phyloP scores from a whole-genome alignment of 92 coral and sea anemone genomes.

The Anthopleura xanthogrammica region DNA sequence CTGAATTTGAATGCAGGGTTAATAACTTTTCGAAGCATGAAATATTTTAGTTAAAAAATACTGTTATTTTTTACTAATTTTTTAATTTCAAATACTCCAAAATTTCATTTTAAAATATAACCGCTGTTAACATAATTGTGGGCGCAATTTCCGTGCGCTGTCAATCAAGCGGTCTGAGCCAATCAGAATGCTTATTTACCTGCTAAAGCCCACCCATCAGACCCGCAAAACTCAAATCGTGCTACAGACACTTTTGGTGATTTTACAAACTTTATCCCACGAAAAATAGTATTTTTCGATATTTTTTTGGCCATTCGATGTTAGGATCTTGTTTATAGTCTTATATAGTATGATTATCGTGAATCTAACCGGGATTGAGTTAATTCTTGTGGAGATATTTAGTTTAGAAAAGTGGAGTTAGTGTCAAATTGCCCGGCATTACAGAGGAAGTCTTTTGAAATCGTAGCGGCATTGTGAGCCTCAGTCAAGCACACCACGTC shows the following conservation, averaged over 20 bases:
- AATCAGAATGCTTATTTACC: conserved; percentile 66
- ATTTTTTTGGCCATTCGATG: neutral
- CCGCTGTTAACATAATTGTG: conserved; percentile 56
- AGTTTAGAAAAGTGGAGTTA: conserved; percentile 41
- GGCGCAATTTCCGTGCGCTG: conserved; percentile 39
- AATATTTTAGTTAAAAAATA: neutral
- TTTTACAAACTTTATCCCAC: conserved; percentile 34
- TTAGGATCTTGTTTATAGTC: conserved; percentile 35
- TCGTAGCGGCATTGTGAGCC: conserved; percentile 80
- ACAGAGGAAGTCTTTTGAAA: conserved; percentile 82
- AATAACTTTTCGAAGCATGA: conserved; percentile 4
- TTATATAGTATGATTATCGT: conserved; percentile 20
- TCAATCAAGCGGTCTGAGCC: conserved; percentile 76
- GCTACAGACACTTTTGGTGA: conserved; percentile 45
- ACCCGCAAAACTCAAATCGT: conserved; percentile 90
- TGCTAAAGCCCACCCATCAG: conserved; percentile 73
- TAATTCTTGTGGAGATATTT: conserved; percentile 46
- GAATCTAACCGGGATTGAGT: conserved; percentile 46
- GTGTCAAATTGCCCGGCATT: conserved; percentile 38
- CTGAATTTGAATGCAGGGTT: neutral
- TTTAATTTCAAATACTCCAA: too few species aligned
- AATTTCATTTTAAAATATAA: neutral
- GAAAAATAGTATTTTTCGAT: conserved; percentile 39
- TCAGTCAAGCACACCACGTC: conserved; percentile 52
- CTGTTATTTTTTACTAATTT: too few species aligned